Conservation (phyloP, 2,797 vertebrate genomes). For the Myotis pilosus region DNA sequence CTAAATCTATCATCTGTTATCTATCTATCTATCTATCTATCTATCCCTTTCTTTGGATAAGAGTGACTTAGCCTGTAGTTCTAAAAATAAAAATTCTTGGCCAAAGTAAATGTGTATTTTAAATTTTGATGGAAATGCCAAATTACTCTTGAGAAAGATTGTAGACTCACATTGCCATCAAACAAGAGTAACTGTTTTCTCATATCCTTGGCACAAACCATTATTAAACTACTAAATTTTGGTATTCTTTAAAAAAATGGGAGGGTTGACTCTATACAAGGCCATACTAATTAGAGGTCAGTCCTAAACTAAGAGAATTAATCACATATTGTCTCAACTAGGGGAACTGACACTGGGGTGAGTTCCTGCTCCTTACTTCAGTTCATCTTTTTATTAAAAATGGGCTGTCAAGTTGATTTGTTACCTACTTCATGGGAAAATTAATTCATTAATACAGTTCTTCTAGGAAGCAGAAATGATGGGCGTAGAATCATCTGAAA, state of each 20-base stretch:
- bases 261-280: background rate
- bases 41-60: background rate
- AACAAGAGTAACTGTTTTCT: constrained; percentile 30
- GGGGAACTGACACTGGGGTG: background rate
- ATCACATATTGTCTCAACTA: background rate
- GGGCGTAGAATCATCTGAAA: background rate
- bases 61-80: background rate
- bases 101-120: background rate
- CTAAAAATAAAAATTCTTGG: background rate
- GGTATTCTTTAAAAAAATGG: constrained; percentile 4
- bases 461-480: constrained; percentile 30
- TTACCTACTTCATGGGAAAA: constrained; percentile 3
- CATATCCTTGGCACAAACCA: background rate
- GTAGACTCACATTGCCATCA: background rate
- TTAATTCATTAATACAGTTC: background rate
- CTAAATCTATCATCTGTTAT: background rate
- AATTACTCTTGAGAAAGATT: constrained; percentile 26
- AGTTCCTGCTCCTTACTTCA: background rate
- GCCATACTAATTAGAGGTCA: background rate
- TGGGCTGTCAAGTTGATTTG: background rate
- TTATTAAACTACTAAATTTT: constrained; percentile 48
- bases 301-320: constrained; percentile 42
- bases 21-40: background rate
- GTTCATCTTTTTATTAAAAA: constrained; percentile 26
- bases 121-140: constrained; percentile 1